Percentiles rank a stretch among this genome's conserved stretches.
Conservation (phyloP, 2,797 vertebrate species). For the Schizopygopsis malacanthus region DNA sequence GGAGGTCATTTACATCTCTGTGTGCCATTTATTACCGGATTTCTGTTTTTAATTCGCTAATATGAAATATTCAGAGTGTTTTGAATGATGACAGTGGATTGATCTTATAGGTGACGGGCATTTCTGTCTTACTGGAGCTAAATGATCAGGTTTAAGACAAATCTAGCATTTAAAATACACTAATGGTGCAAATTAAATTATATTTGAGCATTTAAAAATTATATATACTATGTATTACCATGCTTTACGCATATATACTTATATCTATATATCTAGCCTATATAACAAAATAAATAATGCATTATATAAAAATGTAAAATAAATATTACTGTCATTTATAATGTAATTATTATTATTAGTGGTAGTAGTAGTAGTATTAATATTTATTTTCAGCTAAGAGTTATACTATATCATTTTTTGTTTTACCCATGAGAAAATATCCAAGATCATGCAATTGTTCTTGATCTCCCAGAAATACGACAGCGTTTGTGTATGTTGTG, state of each 20-base stretch:
- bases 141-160: not conserved
- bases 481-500: not conserved
- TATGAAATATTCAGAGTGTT: not conserved
- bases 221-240: too few species aligned
- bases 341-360: too few species aligned
- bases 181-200: not conserved
- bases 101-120: not conserved
- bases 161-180: not conserved
- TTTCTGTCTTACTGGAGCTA: not conserved
- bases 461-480: not conserved
- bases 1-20: not conserved
- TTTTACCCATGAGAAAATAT: not conserved
- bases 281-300: too few species aligned
- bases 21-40: not conserved
- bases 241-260: too few species aligned
- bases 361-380: too few species aligned
- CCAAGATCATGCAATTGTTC: not conserved
- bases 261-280: too few species aligned
- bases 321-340: too few species aligned
- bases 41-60: not conserved
- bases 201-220: not conserved
- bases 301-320: too few species aligned
- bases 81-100: not conserved
- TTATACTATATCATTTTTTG: too few species aligned
- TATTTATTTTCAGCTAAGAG: too few species aligned